A percentile compares a stretch with the other conserved stretches of the same genome.
These are phyloP conservation scores for Antennarius striatus DNA, from an alignment of 2,113 vertebrate genomes.

Conservation along the genomic window DNA sequence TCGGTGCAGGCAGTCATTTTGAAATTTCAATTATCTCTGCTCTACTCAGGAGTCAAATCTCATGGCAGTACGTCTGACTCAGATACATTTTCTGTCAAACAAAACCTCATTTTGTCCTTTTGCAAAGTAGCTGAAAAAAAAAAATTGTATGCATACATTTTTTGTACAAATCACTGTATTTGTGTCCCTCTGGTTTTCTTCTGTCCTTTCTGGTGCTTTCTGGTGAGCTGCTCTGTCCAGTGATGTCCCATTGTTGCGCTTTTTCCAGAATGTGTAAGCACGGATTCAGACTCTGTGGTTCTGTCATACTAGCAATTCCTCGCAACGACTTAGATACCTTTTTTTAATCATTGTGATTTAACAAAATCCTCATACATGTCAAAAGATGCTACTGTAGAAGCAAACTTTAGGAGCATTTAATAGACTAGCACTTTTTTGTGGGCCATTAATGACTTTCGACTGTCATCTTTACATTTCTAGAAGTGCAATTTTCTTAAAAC, in stretches of 20 bases:
- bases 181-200: conserved; percentile 42
- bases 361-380: conserved; percentile 41
- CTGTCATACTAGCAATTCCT: conserved; percentile 43
- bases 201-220: conserved; percentile 62
- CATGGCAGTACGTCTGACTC: conserved; percentile 46
- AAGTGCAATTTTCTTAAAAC: conserved; percentile 60
- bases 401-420: conserved; percentile 31
- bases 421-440: conserved; percentile 35
- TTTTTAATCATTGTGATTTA: conserved; percentile 28
- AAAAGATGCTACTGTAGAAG: conserved; percentile 30
- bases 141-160: conserved; percentile 46
- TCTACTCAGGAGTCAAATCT: conserved; percentile 70
- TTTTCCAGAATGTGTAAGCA: conserved; percentile 34
- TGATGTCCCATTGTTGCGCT: conserved; percentile 54
- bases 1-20: conserved; percentile 48
- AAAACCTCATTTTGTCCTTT: conserved; percentile 37
- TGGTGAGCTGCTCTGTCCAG: conserved; percentile 58
- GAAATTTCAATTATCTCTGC: conserved; percentile 41
- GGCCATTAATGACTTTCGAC: conserved; percentile 26
- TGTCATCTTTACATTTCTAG: conserved; percentile 48
- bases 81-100: conserved; percentile 35
- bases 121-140: conserved; percentile 33
- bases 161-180: conserved; percentile 45
- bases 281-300: conserved; percentile 34
- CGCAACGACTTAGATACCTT: conserved; percentile 38